Conservation (phyloP, 2,888 invertebrate genomes). For the Rosalia funebris region DNA sequence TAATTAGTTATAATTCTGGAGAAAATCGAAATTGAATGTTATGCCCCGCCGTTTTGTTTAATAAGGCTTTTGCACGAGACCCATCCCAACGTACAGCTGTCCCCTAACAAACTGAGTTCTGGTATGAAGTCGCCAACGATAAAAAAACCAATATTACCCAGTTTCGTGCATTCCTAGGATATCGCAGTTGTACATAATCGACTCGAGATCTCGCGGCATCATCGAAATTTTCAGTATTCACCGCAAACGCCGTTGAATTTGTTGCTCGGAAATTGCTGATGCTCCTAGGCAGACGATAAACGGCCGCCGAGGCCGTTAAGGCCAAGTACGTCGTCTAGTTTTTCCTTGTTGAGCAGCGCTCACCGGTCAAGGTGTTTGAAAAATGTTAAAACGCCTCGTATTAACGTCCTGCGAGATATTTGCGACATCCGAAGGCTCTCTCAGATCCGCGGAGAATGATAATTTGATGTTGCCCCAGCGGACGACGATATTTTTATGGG, state of each 20-base stretch:
- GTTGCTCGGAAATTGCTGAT: constrained; percentile 39
- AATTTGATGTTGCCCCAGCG: constrained; percentile 39
- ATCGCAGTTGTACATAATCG: too few species aligned
- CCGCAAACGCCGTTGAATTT: constrained; percentile 38
- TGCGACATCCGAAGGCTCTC: constrained; percentile 36
- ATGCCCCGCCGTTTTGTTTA: too few species aligned
- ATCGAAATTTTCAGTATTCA: constrained; percentile 35
- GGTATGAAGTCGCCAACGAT: too few species aligned
- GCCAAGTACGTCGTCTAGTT: constrained; percentile 36
- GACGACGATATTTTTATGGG: not conserved
- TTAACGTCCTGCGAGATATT: constrained; percentile 31
- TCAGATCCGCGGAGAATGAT: constrained; percentile 37
- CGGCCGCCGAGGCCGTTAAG: constrained; percentile 39
- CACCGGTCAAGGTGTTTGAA: constrained; percentile 47
- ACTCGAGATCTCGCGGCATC: too few species aligned
- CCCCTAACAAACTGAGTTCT: too few species aligned
- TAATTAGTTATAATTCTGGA: too few species aligned
- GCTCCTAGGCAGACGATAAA: constrained; percentile 30
- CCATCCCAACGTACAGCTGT: too few species aligned
- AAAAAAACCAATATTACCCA: too few species aligned
- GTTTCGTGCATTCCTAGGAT: too few species aligned
- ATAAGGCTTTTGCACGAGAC: too few species aligned
- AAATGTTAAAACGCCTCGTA: constrained; percentile 43
- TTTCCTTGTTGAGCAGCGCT: constrained; percentile 34
- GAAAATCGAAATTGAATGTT: too few species aligned